These are phyloP conservation scores for Camponotus pennsylvanicus DNA, from an alignment of 1,140 invertebrate genomes.

Conservation along the genomic window DNA sequence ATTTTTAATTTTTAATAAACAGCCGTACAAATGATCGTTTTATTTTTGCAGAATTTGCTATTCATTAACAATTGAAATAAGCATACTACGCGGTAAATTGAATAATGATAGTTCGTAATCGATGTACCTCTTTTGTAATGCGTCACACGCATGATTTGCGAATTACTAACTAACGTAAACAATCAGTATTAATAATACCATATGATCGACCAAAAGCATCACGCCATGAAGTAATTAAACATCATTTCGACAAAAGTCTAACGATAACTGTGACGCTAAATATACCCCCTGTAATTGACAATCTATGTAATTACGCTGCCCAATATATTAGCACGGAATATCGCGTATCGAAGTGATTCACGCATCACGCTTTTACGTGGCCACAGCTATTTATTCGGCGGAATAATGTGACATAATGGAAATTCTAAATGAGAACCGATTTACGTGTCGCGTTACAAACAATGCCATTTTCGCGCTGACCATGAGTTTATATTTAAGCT, in stretches of 20 bases:
- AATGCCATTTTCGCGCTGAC: slow-evolving; percentile 67
- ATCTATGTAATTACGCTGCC: slow-evolving; percentile 50
- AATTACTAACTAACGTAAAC: slow-evolving; percentile 33
- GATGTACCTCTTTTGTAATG: slow-evolving; percentile 15
- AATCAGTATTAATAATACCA: slow-evolving; percentile 26
- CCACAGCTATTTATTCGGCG: slow-evolving; percentile 39
- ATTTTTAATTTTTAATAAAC: not conserved
- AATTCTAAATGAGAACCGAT: slow-evolving; percentile 68
- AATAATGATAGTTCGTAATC: slow-evolving; percentile 21
- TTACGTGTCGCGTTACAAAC: slow-evolving; percentile 68
- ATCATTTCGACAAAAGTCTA: slow-evolving; percentile 61
- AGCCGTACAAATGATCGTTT: not conserved
- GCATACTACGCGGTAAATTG: not conserved
- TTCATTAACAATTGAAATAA: not conserved
- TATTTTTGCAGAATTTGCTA: not conserved
- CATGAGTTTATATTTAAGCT: slow-evolving; percentile 53
- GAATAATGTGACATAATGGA: slow-evolving; percentile 70
- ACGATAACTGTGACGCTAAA: slow-evolving; percentile 37
- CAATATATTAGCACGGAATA: slow-evolving; percentile 33
- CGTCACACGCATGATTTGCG: slow-evolving; percentile 31
- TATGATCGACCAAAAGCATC: slow-evolving; percentile 35
- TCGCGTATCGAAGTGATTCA: slow-evolving; percentile 42
- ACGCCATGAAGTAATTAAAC: slow-evolving; percentile 53
- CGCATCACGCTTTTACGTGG: not conserved
- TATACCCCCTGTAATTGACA: slow-evolving; percentile 49